Conservation (phyloP, 2,797 vertebrate genomes). For the Brachyrhaphis roseni region DNA sequence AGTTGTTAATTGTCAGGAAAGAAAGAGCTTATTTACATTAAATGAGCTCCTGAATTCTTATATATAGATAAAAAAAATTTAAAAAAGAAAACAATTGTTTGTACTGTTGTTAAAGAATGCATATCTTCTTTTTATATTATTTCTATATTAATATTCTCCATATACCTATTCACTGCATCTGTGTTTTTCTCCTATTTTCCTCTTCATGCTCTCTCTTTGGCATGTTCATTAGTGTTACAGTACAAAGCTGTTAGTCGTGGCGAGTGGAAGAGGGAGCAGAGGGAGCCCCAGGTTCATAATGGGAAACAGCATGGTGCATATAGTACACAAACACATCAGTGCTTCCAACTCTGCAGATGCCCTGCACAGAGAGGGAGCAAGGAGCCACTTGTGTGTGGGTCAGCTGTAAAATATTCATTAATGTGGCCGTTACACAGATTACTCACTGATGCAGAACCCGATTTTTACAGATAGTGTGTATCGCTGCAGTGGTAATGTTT, state of each 20-base stretch:
- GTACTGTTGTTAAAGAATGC: neutral
- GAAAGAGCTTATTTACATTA: neutral
- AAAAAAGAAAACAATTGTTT: neutral
- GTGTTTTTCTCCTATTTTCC: slow-evolving; percentile 24
- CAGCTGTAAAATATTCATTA: slow-evolving; percentile 41
- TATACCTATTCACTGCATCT: slow-evolving; percentile 33
- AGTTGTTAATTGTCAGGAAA: neutral
- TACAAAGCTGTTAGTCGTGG: slow-evolving; percentile 65
- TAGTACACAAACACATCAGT: slow-evolving; percentile 66
- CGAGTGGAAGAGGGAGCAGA: slow-evolving; percentile 53
- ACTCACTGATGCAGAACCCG: neutral
- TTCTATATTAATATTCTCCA: slow-evolving; percentile 55
- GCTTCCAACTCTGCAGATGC: slow-evolving; percentile 34
- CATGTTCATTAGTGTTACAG: slow-evolving; percentile 73
- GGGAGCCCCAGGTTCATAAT: slow-evolving; percentile 60
- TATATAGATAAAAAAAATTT: no score
- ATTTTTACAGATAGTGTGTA: slow-evolving; percentile 3
- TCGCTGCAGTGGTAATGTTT: neutral
- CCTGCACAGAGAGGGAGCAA: slow-evolving; percentile 31
- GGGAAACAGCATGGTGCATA: slow-evolving; percentile 68
- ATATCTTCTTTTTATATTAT: slow-evolving; percentile 22
- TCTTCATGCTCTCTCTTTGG: slow-evolving; percentile 42
- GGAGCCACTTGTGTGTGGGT: slow-evolving; percentile 21
- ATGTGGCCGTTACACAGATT: slow-evolving; percentile 22
- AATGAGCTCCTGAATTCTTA: neutral